Base-by-base conservation (phyloP, 2,797 vertebrate genomes). In the Girardinus metallicus region DNA sequence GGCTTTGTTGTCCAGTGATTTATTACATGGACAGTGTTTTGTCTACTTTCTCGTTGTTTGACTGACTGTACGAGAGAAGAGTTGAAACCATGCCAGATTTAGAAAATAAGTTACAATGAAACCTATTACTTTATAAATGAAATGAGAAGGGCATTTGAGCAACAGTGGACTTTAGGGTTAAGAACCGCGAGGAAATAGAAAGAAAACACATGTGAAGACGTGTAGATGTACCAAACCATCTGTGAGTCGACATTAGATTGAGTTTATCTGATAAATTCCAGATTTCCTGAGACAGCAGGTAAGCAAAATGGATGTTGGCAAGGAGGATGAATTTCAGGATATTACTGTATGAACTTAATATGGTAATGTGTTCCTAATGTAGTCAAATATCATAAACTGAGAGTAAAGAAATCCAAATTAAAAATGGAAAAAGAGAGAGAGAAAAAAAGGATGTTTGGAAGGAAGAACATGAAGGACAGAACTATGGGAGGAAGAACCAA, bases 1-100 rank as follows among this genome's bases (percentile, higher is more conserved):
- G 86, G 76, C 84, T 92, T 89, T 87, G 85, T 86, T 91, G 90
- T 88, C 55, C 74, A 29, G 73, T 81, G 83, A 92, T 93, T 91
- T 90, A 88, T 91, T 85, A 78, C 83, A 77, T 78, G 77, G 26
- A 84, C 71, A 53, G 80, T 77, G 49, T 88, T 80, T 79, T 84
- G 80, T 89, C 82, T 80, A 77, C 86, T 90, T 88, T 87, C 71
- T 68, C 75, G 83, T 75, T 23, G 49, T 89, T 85, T 89, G 84
- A 90, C 74, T 90, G 68, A 85, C 81, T 81, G 55, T 5, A 76
- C 64, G 51, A 84, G 85, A 85, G 81, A 76, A 57, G 75, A 76
- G 84, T 29, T 73, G 83, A 88, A 83, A 86, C 70, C 18, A 3
- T 66, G 80, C 68, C 53, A 88, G 86, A 77, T 88, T 86, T 53